phyloP scores from a whole-genome alignment of 2,888 invertebrate species.

The Cantharis rufa region DNA sequence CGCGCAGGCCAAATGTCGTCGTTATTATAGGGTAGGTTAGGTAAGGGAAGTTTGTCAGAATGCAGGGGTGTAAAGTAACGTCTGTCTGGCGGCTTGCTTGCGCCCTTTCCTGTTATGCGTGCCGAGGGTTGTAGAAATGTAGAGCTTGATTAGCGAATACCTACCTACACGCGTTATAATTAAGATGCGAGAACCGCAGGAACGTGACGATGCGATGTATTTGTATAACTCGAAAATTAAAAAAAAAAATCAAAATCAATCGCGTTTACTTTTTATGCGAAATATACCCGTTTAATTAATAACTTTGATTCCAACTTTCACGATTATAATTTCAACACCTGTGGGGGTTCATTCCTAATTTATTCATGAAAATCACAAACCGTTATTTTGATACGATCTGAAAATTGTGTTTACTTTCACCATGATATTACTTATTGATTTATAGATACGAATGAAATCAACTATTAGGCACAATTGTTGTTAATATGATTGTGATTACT shows the following conservation, averaged over 20 bases:
- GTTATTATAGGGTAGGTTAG: constrained; percentile 43
- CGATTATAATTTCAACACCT: background rate
- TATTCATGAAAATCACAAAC: background rate
- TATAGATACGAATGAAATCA: background rate
- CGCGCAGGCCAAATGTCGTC: constrained; percentile 44
- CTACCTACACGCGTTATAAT: constrained; percentile 28
- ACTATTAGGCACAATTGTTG: background rate
- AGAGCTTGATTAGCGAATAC: constrained; percentile 26
- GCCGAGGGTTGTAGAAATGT: constrained; percentile 16
- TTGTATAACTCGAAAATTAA: background rate
- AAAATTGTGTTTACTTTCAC: background rate
- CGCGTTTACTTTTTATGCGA: background rate
- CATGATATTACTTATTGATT: background rate
- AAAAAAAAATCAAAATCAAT: background rate
- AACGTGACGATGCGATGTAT: constrained; percentile 12
- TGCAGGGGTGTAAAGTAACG: constrained; percentile 21
- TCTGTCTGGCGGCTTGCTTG: constrained; percentile 23
- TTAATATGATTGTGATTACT: background rate
- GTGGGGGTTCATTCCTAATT: background rate
- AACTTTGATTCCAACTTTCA: background rate
- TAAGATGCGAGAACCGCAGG: constrained; percentile 25
- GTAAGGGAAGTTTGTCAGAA: constrained; percentile 32
- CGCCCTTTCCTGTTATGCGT: constrained; percentile 16
- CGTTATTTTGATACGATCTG: background rate
- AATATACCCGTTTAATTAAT: background rate